phyloP scores from a whole-genome alignment of 1,140 invertebrate species.

The Stegodyphus dumicola region DNA sequence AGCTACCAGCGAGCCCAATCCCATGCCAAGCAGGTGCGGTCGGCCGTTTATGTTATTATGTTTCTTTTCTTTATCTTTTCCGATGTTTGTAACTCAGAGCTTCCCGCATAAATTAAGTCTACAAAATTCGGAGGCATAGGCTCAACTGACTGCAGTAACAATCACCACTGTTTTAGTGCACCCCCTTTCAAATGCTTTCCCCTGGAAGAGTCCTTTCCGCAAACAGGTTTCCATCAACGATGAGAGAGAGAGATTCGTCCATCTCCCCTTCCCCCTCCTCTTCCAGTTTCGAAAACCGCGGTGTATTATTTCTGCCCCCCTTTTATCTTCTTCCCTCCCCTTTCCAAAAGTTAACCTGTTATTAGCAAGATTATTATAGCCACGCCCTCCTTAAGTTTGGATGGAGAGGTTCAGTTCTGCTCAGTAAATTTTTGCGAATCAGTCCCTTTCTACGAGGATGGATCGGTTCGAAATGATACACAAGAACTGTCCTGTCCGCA shows the following conservation, averaged over 20 bases:
- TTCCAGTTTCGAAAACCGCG: constrained; percentile 8
- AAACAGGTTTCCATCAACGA: constrained; percentile 22
- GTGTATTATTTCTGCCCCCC: constrained; percentile 18
- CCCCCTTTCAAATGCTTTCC: not conserved
- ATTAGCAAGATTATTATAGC: constrained; percentile 50
- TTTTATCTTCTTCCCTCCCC: constrained; percentile 18
- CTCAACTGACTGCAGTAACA: constrained; percentile 9
- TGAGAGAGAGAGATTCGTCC: not conserved
- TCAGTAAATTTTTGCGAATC: not conserved
- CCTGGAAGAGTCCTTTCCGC: not conserved
- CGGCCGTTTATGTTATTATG: constrained; percentile 18
- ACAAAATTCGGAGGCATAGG: constrained; percentile 3
- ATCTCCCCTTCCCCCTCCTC: not conserved
- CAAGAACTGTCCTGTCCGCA: constrained; percentile 27
- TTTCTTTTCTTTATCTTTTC: not conserved
- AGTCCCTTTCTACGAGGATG: constrained; percentile 8
- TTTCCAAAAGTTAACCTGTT: constrained; percentile 52
- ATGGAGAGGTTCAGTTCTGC: not conserved
- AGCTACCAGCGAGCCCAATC: not conserved
- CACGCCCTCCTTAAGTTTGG: constrained; percentile 21
- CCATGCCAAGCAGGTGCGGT: constrained; percentile 18
- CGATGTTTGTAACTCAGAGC: constrained; percentile 26
- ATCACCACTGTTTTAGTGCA: constrained; percentile 15
- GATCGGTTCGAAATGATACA: constrained; percentile 55
- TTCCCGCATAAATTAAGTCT: constrained; percentile 41